Evolutionary conservation across 2,888 invertebrate genomes (phyloP), one percentile per base, ranked within the genome.

Genomic region (Trissolcus brochymenae): DNA sequence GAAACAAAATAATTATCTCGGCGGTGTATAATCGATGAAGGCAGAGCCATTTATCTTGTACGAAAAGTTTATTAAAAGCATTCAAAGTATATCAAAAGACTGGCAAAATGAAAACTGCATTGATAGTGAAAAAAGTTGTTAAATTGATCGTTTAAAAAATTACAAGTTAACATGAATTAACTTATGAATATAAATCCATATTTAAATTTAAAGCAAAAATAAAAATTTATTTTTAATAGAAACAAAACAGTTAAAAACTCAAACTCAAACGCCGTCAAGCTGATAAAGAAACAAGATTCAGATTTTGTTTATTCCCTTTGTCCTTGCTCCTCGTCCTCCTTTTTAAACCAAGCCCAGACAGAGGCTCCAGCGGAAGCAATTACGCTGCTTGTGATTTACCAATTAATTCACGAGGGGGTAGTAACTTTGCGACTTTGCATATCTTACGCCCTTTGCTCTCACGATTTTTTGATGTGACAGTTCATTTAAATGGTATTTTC

Each of bases 261-360:
- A 55, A 72, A 72, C 60, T 72, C 73, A 72, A 35, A 9, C 7
- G 2, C 59, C 59, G 53, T 64, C 16, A 62, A 54, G 67, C 62
- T 21, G 56, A 64, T 62, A 64, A 54, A 67, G 72, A 71, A 71
- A 68, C 71, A 76, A 76, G 67, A 76, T 59, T 66, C 65, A 67
- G 76, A 71, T 76, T 71, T 76, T 76, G 71, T 76, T 76, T 76
- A 76, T 76, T 71, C 71, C 67, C 76, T 76, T 76, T 76, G 76
- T 71, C 67, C 66, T 46, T 29, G 14, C 43, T 29, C 59, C 62
- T 61, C 57, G 61, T 71, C 68, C 49, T 59, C 59, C 66, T 71
- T 73, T 61, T 76, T 72, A 6, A 65, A 61, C 61, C 56, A 53
- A 14, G 43, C 55, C 29, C 61, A 71, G 76, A 76, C 66, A 66